A percentile compares a stretch with the other conserved stretches of the same genome.
phyloP scores from a whole-genome alignment of 1,140 invertebrate species.

The Lethocerus indicus region DNA sequence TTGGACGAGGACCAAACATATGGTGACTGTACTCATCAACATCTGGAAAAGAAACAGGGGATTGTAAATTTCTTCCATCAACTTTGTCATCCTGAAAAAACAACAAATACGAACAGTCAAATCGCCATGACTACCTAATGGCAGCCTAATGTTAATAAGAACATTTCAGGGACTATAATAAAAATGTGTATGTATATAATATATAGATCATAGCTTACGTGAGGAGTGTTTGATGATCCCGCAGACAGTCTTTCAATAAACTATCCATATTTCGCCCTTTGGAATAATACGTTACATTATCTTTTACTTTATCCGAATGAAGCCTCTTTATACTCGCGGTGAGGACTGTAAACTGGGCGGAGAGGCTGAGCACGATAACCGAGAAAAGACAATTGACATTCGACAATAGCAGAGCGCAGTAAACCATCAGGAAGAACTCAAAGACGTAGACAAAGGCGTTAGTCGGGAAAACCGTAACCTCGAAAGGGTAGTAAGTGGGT shows the following conservation, averaged over 20 bases:
- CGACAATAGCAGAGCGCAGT: constrained; percentile 12
- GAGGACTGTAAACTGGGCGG: constrained; percentile 9
- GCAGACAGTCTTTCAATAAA: constrained; percentile 8
- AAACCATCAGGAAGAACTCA: constrained; percentile 14
- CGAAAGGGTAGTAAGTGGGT: constrained; percentile 10
- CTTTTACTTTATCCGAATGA: background rate
- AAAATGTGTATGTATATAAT: background rate
- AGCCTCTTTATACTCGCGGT: constrained; percentile 5
- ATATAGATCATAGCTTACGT: background rate
- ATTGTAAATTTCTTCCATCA: constrained; percentile 13
- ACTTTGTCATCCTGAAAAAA: constrained; percentile 8
- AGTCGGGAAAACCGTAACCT: background rate
- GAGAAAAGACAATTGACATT: constrained; percentile 14
- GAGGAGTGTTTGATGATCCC: constrained; percentile 10
- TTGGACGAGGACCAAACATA: constrained; percentile 11
- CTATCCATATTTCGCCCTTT: constrained; percentile 5
- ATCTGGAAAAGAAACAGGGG: constrained; percentile 14
- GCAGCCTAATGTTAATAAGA: background rate
- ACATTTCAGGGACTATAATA: background rate
- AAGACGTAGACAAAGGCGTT: constrained; percentile 9
- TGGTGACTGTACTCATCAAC: constrained; percentile 12
- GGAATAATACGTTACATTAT: background rate
- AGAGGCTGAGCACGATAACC: constrained; percentile 1
- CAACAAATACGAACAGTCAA: background rate
- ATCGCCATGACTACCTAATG: background rate